Base-by-base conservation (phyloP, 2,113 vertebrate genomes). In the Salminus brasiliensis region DNA sequence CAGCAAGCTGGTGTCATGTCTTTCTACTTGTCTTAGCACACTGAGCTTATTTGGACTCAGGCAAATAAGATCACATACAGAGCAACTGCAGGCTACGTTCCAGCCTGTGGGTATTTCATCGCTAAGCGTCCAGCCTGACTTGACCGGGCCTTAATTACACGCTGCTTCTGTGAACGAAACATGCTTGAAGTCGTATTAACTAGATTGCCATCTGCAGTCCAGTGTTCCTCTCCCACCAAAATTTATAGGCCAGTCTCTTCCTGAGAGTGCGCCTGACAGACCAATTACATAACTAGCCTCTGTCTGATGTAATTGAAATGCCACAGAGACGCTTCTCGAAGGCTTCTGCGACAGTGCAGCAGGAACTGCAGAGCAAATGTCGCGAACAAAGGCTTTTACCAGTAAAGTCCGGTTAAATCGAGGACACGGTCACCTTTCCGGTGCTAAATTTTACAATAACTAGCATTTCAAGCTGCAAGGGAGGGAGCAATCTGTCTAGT, bases 241-340 rank as follows among this genome's bases (percentile, higher is more conserved):
- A 65, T 72, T 43, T 72, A 76, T 67, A 45, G 52, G n/a, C 47
- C 45, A 68, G 34, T 60, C 69, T 78, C 34, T 66, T 39, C 39
- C 15, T 70, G 29, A 43, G 47, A 47, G 23, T 32, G 59, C 65
- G 57, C 63, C 71, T 41, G 74, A 53, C 47, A 47, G 55, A 80
- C 79, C 55, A 73, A 77, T 81, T 81, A 78, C 57, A 65, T 78
- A 78, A 84, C 62, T 69, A 55, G 53, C 29, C 53, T 74, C 43
- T 65, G 43, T 5, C 5, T 49, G 32, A 36, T 65, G 73, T 66
- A 30, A 67, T 49, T 76, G 73, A 68, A 72, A 55, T 68, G 52
- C 43, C 62, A 43, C 34, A 29, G 25, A 74, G 75, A 39, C n/a
- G 15, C 34, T 70, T 75, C 47, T 74, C 30, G 71, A 69, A 67